Evolutionary conservation across 2,797 vertebrate genomes (phyloP), one percentile per base, ranked within the genome.

Genomic region (Lithobates pipiens): DNA sequence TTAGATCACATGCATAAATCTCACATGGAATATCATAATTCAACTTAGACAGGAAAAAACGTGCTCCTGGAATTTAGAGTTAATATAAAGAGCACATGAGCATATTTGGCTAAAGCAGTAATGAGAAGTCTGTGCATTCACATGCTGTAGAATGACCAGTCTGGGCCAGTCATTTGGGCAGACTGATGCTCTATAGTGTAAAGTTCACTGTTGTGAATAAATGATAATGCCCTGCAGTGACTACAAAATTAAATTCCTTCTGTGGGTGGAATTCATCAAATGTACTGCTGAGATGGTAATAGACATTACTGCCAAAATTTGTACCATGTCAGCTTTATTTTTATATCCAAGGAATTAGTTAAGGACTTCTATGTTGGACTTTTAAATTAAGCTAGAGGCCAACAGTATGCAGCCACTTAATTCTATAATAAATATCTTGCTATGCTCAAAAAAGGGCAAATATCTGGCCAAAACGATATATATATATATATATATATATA

Each of bases 151-250:
- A 81, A 81, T 81, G 42, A 71, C 84, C 73, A 77, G 65, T 32
- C 44, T 86, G 11, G 39, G 23, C 32, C 44, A 57, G 46, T 71
- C 75, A 84, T 67, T 67, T 74, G 32, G 71, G 13, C 63, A 34
- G 72, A 67, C 29, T 76, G 57, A 61, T 73, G 29, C 42, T 75
- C 84, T 75, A 25, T 67, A 85, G 77, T 54, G 61, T 85, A 77
- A 81, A 76, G 84, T 81, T 81, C 78, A 76, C 65, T 63, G 63
- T 69, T 69, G 84, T 86, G 78, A 86, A 86, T 86, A 86, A 86
- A 81, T 86, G 84, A 86, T 81, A 86, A 81, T 86, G 78, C 73
- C 84, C 84, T 86, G 73, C 78, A 86, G 84, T 86, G 78, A 86
- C 44, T 76, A 80, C 18, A 18, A 86, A 72, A 86, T 76, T 86